Evolutionary conservation across 2,113 vertebrate genomes (phyloP).

Genomic region (Stigmatopora argus): DNA sequence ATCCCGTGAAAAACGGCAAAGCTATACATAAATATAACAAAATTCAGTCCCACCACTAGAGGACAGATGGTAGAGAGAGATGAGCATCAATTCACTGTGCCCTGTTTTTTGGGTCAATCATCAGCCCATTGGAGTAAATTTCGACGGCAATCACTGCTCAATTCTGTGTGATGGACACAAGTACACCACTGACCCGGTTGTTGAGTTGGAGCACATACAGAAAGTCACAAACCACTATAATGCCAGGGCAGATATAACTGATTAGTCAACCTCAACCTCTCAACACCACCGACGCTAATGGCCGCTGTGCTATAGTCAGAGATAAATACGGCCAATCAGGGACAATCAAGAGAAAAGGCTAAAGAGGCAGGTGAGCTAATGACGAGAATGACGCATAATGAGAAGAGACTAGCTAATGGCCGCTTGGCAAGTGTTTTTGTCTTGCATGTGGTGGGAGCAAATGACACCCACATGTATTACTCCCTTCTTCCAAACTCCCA

Average conservation of each 20-base stretch:
- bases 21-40: not conserved
- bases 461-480: conserved; percentile 42
- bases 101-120: conserved; percentile 6
- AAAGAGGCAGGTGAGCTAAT: conserved; percentile 67
- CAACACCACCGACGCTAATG: conserved; percentile 62
- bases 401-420: conserved; percentile 46
- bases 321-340: conserved; percentile 66
- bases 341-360: conserved; percentile 52
- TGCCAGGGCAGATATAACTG: conserved; percentile 49
- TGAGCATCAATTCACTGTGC: not conserved
- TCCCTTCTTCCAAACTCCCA: conserved; percentile 18
- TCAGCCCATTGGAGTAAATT: not conserved
- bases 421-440: conserved; percentile 52
- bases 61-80: not conserved
- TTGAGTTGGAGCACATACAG: not conserved
- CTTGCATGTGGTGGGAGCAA: conserved; percentile 48
- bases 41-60: not conserved
- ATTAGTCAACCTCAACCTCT: conserved; percentile 63
- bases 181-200: not conserved
- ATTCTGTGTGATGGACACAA: conserved; percentile 9
- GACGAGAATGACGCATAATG: conserved; percentile 42
- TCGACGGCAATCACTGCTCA: conserved; percentile 34
- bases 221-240: conserved; percentile 27
- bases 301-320: conserved; percentile 44
- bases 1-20: not conserved